Conservation (phyloP, 53 echinoderm and acorn worm genomes). For the Patiria pectinifera region DNA sequence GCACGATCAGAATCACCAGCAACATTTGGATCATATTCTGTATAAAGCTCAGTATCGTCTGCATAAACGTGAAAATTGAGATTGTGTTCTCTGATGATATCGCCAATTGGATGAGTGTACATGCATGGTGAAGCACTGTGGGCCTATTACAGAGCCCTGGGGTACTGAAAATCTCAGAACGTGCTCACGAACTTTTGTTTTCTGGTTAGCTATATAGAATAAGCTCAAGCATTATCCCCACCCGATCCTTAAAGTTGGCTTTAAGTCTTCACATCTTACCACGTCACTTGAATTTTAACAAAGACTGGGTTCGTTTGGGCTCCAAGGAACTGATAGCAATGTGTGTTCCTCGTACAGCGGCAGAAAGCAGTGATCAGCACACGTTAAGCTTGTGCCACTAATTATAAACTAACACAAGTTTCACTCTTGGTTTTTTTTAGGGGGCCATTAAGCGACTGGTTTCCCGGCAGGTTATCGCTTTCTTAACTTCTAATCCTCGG, state of each 20-base stretch:
- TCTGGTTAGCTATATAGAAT: too few species aligned
- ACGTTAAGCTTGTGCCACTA: not conserved
- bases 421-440: not conserved
- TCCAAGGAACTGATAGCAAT: not conserved
- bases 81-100: too few species aligned
- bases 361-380: not conserved
- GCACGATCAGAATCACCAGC: too few species aligned
- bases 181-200: too few species aligned
- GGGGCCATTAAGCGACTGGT: conserved; percentile 1
- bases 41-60: too few species aligned
- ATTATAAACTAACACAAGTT: conserved; percentile 15
- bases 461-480: conserved; percentile 21
- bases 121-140: too few species aligned
- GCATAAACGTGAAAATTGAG: too few species aligned
- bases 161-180: too few species aligned
- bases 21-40: too few species aligned
- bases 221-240: not conserved
- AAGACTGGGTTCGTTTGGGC: not conserved
- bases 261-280: not conserved
- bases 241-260: not conserved
- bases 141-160: too few species aligned
- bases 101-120: too few species aligned
- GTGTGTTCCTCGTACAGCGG: not conserved
- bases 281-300: not conserved
- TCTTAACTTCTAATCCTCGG: conserved; percentile 22